A percentile compares a stretch with the other conserved stretches of the same genome.
Conservation (phyloP, 2,888 invertebrate species). For the Subacronicta megacephala region DNA sequence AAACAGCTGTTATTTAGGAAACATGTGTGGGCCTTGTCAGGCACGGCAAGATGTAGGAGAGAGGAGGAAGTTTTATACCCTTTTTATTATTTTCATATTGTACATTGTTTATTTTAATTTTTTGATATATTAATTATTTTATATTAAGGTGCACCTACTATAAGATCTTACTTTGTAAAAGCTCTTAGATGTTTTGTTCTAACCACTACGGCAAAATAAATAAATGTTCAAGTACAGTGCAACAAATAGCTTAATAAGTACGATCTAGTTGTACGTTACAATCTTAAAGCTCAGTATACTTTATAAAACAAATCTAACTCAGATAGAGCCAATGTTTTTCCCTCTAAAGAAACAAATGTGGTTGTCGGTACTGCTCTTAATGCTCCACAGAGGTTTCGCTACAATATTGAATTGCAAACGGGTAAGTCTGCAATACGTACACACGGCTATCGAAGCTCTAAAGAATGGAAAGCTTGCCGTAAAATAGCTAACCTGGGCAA, state of each 20-base stretch:
- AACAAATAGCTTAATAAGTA: conserved; percentile 18
- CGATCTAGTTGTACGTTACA: conserved; percentile 9
- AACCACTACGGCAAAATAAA: conserved; percentile 10
- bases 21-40: too few species aligned
- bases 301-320: conserved; percentile 22
- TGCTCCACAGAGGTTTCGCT: conserved; percentile 10
- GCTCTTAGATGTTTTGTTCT: too few species aligned
- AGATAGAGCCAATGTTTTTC: conserved; percentile 29
- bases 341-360: background rate
- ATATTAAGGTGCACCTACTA: too few species aligned
- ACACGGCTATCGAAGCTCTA: conserved; percentile 14
- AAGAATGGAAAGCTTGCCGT: conserved; percentile 18
- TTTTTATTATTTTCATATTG: too few species aligned
- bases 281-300: conserved; percentile 14
- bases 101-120: too few species aligned
- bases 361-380: background rate
- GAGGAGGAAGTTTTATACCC: too few species aligned
- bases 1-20: too few species aligned
- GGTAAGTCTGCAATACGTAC: background rate
- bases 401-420: conserved; percentile 1
- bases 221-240: conserved; percentile 5
- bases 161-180: too few species aligned
- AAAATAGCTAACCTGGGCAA: conserved; percentile 6
- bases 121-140: too few species aligned
- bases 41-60: too few species aligned